These are phyloP conservation scores for Dicentrarchus labrax DNA, from an alignment of 2,113 vertebrate genomes.

Conservation along the genomic window DNA sequence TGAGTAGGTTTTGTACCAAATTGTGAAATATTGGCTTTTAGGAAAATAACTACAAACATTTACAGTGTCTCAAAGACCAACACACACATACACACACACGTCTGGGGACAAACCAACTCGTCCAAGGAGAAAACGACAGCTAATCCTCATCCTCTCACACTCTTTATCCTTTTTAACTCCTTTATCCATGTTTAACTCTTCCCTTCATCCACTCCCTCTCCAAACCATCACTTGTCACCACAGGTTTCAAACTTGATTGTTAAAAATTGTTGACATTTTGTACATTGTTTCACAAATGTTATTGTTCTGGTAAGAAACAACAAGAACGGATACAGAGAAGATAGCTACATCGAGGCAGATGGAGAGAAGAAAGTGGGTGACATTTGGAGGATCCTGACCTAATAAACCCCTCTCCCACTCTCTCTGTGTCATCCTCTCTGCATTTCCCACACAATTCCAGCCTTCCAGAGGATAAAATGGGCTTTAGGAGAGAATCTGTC, in stretches of 20 bases:
- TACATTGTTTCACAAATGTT: background rate
- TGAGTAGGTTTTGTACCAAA: background rate
- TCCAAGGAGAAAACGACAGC: slow-evolving; percentile 36
- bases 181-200: slow-evolving; percentile 64
- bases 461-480: slow-evolving; percentile 67
- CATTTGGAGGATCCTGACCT: slow-evolving; percentile 69
- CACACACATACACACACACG: slow-evolving; percentile 5
- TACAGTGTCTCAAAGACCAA: slow-evolving; percentile 14
- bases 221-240: slow-evolving; percentile 18
- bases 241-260: slow-evolving; percentile 9
- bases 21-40: background rate
- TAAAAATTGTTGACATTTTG: slow-evolving; percentile 11
- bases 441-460: slow-evolving; percentile 23
- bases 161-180: slow-evolving; percentile 66
- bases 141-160: slow-evolving; percentile 63
- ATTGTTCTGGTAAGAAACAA: background rate
- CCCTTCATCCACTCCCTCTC: slow-evolving; percentile 42
- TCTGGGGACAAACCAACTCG: slow-evolving; percentile 40
- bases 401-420: slow-evolving; percentile 41
- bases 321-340: background rate
- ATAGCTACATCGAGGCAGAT: slow-evolving; percentile 30
- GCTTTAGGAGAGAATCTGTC: slow-evolving; percentile 67
- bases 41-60: slow-evolving; percentile 5
- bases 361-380: slow-evolving; percentile 41
- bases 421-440: slow-evolving; percentile 22